These are phyloP conservation scores for Ptilodon capucinus DNA, from an alignment of 2,888 invertebrate genomes.

Conservation along the genomic window DNA sequence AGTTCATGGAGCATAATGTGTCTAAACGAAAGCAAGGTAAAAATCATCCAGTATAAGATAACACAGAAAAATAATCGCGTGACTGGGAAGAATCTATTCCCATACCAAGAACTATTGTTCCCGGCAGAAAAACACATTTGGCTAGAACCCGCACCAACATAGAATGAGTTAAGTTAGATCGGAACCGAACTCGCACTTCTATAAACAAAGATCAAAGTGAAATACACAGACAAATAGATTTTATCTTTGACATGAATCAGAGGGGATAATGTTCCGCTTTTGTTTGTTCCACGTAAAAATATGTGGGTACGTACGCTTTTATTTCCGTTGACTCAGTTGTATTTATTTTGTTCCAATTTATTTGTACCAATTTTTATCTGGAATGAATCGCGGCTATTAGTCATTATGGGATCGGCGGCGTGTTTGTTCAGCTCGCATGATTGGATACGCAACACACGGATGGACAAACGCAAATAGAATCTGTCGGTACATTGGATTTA, in stretches of 20 bases:
- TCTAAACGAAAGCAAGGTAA: too few relatives aligned
- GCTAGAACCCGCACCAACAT: slow-evolving; percentile 9
- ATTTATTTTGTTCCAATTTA: slow-evolving; percentile 33
- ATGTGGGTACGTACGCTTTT: slow-evolving; percentile 28
- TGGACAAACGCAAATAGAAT: slow-evolving; percentile 19
- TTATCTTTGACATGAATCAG: slow-evolving; percentile 45
- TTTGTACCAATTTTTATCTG: slow-evolving; percentile 16
- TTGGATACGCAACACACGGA: slow-evolving; percentile 23
- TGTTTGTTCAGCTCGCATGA: slow-evolving; percentile 29
- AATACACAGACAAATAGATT: slow-evolving; percentile 42
- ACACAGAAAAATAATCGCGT: too few relatives aligned
- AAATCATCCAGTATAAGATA: too few relatives aligned
- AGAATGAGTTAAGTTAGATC: slow-evolving; percentile 24
- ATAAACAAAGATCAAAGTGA: slow-evolving; percentile 35
- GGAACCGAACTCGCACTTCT: slow-evolving; percentile 21
- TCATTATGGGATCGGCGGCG: slow-evolving; percentile 26
- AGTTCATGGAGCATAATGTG: too few relatives aligned
- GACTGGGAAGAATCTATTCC: too few relatives aligned
- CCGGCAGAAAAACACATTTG: neutral
- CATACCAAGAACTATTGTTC: neutral
- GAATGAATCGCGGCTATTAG: slow-evolving; percentile 23
- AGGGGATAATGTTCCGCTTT: slow-evolving; percentile 37
- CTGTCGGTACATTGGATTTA: neutral
- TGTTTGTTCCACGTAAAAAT: slow-evolving; percentile 42
- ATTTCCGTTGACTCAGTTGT: slow-evolving; percentile 25